Percentiles rank a stretch among this genome's conserved stretches.
These are phyloP conservation scores for Pterophyllum scalare DNA, from an alignment of 2,113 vertebrate species.

Conservation along the genomic window DNA sequence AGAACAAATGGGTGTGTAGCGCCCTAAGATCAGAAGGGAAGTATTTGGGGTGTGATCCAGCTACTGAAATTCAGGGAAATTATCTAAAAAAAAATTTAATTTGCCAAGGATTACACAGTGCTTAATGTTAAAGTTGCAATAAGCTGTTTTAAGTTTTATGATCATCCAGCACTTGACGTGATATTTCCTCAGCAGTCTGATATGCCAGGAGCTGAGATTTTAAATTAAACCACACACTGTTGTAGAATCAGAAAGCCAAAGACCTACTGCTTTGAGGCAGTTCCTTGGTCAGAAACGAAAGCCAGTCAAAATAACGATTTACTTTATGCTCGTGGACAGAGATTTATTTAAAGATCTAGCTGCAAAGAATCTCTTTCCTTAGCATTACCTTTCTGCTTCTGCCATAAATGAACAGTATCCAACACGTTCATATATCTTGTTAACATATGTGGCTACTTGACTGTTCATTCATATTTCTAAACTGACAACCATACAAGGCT, in stretches of 20 bases:
- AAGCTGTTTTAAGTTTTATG: conserved; percentile 1
- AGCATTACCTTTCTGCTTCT: not conserved
- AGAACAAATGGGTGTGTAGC: not conserved
- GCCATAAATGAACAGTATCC: not conserved
- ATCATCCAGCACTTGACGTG: not conserved
- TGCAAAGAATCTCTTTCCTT: conserved; percentile 9
- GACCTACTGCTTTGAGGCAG: conserved; percentile 5
- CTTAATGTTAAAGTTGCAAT: not conserved
- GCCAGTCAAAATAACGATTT: conserved; percentile 6
- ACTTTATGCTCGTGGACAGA: not conserved
- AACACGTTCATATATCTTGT: not conserved
- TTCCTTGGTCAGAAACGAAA: conserved; percentile 14
- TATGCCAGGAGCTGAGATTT: conserved; percentile 4
- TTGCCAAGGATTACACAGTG: not conserved
- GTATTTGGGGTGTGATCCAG: not conserved
- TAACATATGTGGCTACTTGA: not conserved
- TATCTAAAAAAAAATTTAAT: not conserved
- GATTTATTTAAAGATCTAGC: conserved; percentile 6
- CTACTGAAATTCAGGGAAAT: not conserved
- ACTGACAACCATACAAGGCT: conserved; percentile 40
- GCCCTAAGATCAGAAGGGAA: not conserved
- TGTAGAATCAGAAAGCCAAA: conserved; percentile 10
- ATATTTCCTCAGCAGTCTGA: conserved; percentile 10
- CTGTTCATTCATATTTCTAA: conserved; percentile 27
- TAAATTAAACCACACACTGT: not conserved